Conservation (phyloP, 2,888 invertebrate genomes). For the Agrotis segetum region DNA sequence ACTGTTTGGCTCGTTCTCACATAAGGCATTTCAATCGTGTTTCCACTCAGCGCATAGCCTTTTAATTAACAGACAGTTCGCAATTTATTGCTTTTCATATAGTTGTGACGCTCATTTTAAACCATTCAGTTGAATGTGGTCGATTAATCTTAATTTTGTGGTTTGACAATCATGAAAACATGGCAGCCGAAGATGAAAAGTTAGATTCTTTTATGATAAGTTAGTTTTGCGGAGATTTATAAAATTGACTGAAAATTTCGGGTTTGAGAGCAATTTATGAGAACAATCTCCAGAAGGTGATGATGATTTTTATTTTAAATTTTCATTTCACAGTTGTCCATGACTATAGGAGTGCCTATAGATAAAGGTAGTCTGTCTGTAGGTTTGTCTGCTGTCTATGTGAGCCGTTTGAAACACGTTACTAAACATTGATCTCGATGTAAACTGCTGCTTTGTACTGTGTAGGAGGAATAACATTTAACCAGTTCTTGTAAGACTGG, state of each 20-base stretch:
- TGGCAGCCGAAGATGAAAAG: neutral
- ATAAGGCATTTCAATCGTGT: constrained; percentile 66
- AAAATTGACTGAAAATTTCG: too few relatives aligned
- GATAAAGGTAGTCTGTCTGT: too few relatives aligned
- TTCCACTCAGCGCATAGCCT: constrained; percentile 47
- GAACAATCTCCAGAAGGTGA: too few relatives aligned
- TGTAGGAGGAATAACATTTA: constrained; percentile 45
- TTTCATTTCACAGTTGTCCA: too few relatives aligned
- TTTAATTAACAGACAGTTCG: constrained; percentile 44
- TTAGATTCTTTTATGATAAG: neutral
- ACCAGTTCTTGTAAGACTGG: constrained; percentile 48
- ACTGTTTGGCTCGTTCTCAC: constrained; percentile 7
- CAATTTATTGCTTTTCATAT: constrained; percentile 55
- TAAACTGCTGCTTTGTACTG: constrained; percentile 41
- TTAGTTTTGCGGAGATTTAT: too few relatives aligned
- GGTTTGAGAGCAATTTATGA: too few relatives aligned
- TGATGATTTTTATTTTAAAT: too few relatives aligned
- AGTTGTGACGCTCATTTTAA: constrained; percentile 38
- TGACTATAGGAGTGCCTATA: too few relatives aligned
- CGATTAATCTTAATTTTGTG: constrained; percentile 46
- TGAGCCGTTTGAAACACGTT: constrained; percentile 16
- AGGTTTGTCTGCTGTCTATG: neutral
- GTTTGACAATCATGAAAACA: constrained; percentile 13
- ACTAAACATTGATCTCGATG: constrained; percentile 40
- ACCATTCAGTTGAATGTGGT: constrained; percentile 20